Evolutionary conservation across 2,797 vertebrate species (phyloP).

Genomic region (Erithacus rubecula): DNA sequence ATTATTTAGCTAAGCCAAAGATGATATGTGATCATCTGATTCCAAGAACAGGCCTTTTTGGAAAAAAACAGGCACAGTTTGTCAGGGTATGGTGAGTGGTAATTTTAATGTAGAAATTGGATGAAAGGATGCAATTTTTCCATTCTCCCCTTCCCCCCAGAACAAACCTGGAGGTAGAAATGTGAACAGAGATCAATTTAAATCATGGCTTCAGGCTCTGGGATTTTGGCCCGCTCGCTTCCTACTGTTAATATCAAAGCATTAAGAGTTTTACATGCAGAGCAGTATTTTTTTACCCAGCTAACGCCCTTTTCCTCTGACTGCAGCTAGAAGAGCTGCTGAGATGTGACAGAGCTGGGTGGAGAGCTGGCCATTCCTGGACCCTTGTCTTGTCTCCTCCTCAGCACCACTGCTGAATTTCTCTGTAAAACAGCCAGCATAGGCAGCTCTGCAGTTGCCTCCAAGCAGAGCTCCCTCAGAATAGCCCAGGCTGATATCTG

Average conservation of each 20-base stretch:
- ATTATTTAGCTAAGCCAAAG: not conserved
- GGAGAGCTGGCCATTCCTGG: not conserved
- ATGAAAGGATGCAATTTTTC: constrained; percentile 6
- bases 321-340: not conserved
- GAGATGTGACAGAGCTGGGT: not conserved
- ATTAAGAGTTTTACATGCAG: constrained; percentile 4
- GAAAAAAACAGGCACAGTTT: not conserved
- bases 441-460: not conserved
- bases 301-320: not conserved
- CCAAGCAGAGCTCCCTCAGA: not conserved
- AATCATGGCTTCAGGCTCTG: constrained; percentile 25
- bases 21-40: not conserved
- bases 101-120: constrained; percentile 26
- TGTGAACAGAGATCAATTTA: constrained; percentile 37
- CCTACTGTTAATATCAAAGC: constrained; percentile 53
- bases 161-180: constrained; percentile 4
- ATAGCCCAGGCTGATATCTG: not conserved
- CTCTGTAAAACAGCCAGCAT: not conserved
- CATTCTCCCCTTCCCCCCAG: not conserved
- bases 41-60: not conserved
- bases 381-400: not conserved
- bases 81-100: not conserved
- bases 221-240: not conserved
- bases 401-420: not conserved
- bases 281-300: not conserved